These are phyloP conservation scores for Proctacanthus coquilletti DNA, from an alignment of 1,140 invertebrate species.

Conservation along the genomic window DNA sequence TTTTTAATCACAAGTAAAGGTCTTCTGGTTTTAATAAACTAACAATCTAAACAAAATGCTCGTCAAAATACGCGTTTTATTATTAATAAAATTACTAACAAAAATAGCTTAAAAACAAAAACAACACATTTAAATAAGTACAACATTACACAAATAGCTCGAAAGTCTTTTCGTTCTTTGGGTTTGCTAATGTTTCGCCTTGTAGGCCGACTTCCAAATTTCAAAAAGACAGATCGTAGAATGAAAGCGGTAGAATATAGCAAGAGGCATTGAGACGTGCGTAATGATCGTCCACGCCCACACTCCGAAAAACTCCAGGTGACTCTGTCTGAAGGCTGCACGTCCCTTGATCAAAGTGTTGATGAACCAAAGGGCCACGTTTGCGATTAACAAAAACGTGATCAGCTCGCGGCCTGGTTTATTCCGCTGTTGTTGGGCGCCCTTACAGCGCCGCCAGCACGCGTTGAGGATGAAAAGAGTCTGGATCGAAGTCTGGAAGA, in stretches of 20 bases:
- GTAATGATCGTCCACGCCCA: conserved; percentile 82
- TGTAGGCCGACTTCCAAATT: conserved; percentile 91
- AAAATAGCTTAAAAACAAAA: too few species aligned
- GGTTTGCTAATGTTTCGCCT: conserved; percentile 27
- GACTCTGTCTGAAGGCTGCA: conserved; percentile 62
- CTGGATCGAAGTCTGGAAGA: conserved; percentile 54
- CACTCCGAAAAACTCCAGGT: conserved; percentile 61
- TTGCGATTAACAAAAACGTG: conserved; percentile 68
- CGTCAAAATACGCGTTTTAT: too few species aligned
- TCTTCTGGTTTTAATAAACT: too few species aligned
- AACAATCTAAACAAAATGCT: too few species aligned
- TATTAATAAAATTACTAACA: too few species aligned
- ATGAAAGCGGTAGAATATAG: conserved; percentile 81
- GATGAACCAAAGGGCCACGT: conserved; percentile 76
- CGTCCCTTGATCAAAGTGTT: conserved; percentile 69
- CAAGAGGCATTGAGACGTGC: conserved; percentile 67
- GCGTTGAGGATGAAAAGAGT: conserved; percentile 76
- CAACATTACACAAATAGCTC: too few species aligned
- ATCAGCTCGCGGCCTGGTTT: conserved; percentile 72
- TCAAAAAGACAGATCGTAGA: conserved; percentile 92
- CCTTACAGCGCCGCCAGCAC: conserved; percentile 48
- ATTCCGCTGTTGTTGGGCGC: conserved; percentile 39
- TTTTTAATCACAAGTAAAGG: too few species aligned
- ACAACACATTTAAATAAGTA: too few species aligned
- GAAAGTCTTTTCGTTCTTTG: too few species aligned